phyloP scores from a whole-genome alignment of 92 coral and sea anemone genomes.

The Epizoanthus stellaris region DNA sequence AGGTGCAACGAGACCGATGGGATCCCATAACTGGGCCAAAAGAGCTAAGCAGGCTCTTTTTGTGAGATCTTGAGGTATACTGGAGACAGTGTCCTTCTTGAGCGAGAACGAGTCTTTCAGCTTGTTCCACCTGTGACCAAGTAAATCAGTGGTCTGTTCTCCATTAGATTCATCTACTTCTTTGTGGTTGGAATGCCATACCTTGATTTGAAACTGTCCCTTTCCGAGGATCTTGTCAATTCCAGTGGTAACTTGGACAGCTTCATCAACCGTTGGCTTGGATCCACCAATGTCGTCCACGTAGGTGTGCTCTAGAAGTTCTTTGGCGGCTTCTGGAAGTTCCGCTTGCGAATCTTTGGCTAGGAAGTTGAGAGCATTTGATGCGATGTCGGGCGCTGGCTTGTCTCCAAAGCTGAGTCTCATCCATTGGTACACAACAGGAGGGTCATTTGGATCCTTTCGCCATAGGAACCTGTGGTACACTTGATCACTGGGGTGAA shows the following conservation, averaged over 20 bases:
- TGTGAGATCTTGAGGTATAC: conserved; percentile 42
- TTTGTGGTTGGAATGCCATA: conserved; percentile 61
- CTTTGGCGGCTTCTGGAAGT: conserved; percentile 63
- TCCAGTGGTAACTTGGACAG: conserved; percentile 46
- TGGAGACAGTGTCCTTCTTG: conserved; percentile 57
- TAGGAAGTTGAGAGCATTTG: conserved; percentile 53
- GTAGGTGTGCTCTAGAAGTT: conserved; percentile 60
- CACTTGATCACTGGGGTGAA: conserved; percentile 73
- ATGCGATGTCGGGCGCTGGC: conserved; percentile 73
- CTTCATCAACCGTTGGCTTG: conserved; percentile 40
- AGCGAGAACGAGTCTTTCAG: conserved; percentile 50
- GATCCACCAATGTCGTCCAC: conserved; percentile 74
- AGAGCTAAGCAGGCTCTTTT: conserved; percentile 62
- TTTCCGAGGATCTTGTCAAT: conserved; percentile 64
- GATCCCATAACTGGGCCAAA: conserved; percentile 72
- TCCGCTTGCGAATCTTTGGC: conserved; percentile 57
- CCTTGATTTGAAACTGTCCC: conserved; percentile 58
- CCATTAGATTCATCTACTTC: conserved; percentile 54
- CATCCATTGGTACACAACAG: conserved; percentile 68
- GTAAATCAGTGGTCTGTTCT: conserved; percentile 41
- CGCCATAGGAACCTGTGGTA: conserved; percentile 76
- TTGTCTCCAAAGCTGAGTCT: conserved; percentile 72
- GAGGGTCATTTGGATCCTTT: conserved; percentile 36
- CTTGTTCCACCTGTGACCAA: conserved; percentile 72
- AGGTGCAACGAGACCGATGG: conserved; percentile 63